Base-by-base conservation (phyloP, 2,113 vertebrate species). In the Syngnathoides biaculeatus region DNA sequence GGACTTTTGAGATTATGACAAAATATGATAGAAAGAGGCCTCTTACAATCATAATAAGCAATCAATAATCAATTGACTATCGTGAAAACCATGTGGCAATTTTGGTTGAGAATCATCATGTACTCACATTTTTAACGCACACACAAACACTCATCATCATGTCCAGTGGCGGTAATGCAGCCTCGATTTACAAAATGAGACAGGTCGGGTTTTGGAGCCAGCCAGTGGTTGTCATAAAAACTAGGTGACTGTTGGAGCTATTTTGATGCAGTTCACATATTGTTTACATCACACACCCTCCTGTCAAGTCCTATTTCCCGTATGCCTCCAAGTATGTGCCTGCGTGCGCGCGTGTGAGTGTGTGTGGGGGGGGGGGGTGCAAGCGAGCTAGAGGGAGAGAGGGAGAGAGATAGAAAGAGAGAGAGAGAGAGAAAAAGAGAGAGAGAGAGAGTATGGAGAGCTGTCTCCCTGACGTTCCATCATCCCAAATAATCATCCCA, bases 251-350 rank as follows among this genome's bases (percentile, higher is more conserved):
- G 69, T 83, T 78, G 64, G 43, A 83, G 74, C 71, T 83, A 71
- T 84, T 87, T 72, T 79, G 84, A 86, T 79, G 81, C 78, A 58
- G 72, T 67, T 87, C 81, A 83, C 79, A 84, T 81, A 79, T 64
- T 79, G 77, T 87, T 83, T 78, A 64, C 81, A 77, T 90, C 81
- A 88, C 77, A 79, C 83, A 75, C 79, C 67, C 79, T 70, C 73
- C 74, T 79, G 80, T 83, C 83, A 80, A 48, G 63, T 65, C 55
- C 58, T 45, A 22, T 52, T 35, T 65, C 24, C 5, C 26, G 27
- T 50, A 50, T 52, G 42, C 77, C 67, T 70, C 64, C 20, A 42
- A 69, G 64, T 57, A 24, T 48, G 30, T 69, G 69, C 58, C 65
- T 38, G 77, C 68, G 57, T 19, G 59, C 68, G 47, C 0, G 43